Conservation (phyloP, 2,888 invertebrate genomes). For the Ennomos fuscantarius region DNA sequence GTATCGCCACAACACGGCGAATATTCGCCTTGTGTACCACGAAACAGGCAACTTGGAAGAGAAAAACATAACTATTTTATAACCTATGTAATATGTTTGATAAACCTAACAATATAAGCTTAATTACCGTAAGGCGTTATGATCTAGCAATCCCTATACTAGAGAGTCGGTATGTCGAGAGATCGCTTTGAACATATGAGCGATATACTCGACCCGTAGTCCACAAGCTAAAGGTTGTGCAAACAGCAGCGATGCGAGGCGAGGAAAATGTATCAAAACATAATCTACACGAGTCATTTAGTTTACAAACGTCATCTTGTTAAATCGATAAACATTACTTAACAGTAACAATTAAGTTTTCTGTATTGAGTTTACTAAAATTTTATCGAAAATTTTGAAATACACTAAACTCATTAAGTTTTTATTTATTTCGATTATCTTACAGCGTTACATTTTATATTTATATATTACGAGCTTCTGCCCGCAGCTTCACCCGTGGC, state of each 20-base stretch:
- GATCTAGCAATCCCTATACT: conserved; percentile 69
- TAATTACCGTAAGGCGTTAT: conserved; percentile 72
- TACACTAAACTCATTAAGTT: too few species aligned
- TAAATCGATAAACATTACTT: too few species aligned
- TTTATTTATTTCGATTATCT: too few species aligned
- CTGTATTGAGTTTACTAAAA: too few species aligned
- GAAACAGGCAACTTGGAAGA: conserved; percentile 77
- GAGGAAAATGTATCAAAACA: too few species aligned
- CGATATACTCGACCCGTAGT: conserved; percentile 60
- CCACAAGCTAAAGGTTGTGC: conserved; percentile 40
- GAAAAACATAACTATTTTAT: conserved; percentile 66
- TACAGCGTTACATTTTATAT: too few species aligned
- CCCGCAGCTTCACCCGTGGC: too few species aligned
- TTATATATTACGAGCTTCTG: too few species aligned
- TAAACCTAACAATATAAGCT: conserved; percentile 72
- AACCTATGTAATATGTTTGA: conserved; percentile 52
- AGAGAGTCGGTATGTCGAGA: conserved; percentile 74
- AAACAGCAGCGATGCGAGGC: conserved; percentile 27
- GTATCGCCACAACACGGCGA: conserved; percentile 71
- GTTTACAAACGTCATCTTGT: too few species aligned
- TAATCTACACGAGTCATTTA: too few species aligned
- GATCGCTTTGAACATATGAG: conserved; percentile 79
- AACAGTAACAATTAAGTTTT: too few species aligned
- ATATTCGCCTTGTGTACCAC: conserved; percentile 52
- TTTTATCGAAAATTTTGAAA: too few species aligned